Percentiles rank a stretch among this genome's conserved stretches.
Evolutionary conservation across 2,797 vertebrate genomes (phyloP).

Genomic region (Sebastolobus altivelis): DNA sequence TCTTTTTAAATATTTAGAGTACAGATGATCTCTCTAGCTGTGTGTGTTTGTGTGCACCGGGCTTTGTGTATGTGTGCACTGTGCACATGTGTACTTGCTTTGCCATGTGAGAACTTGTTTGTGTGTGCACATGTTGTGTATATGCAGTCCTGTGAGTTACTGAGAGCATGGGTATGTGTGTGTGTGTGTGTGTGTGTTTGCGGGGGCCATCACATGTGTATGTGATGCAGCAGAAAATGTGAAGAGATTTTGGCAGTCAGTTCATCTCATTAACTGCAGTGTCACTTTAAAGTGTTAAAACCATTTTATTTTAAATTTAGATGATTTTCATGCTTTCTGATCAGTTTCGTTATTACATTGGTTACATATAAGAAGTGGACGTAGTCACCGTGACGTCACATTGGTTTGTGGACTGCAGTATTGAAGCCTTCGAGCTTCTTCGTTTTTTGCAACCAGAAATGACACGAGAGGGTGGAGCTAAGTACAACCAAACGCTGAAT

Average conservation of each 20-base stretch:
- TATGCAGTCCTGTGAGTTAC: slow-evolving; percentile 7
- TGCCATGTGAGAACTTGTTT: slow-evolving; percentile 29
- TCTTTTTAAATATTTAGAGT: slow-evolving; percentile 86
- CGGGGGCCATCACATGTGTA: too few relatives aligned
- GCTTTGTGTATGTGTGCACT: slow-evolving; percentile 31
- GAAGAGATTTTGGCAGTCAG: neutral
- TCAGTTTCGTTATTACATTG: neutral
- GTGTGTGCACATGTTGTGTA: slow-evolving; percentile 33
- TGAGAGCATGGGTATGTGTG: neutral
- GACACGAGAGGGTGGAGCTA: too few relatives aligned
- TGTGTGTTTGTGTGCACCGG: slow-evolving; percentile 51
- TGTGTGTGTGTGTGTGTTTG: too few relatives aligned
- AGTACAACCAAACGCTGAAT: too few relatives aligned
- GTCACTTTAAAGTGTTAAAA: neutral
- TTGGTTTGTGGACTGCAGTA: too few relatives aligned
- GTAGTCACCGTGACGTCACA: too few relatives aligned
- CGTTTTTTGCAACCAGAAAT: too few relatives aligned
- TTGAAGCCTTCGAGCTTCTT: too few relatives aligned
- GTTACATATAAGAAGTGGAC: too few relatives aligned
- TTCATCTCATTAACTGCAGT: neutral
- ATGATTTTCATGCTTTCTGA: neutral
- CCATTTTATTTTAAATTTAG: neutral
- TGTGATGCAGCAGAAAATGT: neutral
- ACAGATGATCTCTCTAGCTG: slow-evolving; percentile 66
- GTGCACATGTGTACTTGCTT: neutral